Evolutionary conservation across 2,113 vertebrate genomes (phyloP).

Genomic region (Amblyornis subalaris): DNA sequence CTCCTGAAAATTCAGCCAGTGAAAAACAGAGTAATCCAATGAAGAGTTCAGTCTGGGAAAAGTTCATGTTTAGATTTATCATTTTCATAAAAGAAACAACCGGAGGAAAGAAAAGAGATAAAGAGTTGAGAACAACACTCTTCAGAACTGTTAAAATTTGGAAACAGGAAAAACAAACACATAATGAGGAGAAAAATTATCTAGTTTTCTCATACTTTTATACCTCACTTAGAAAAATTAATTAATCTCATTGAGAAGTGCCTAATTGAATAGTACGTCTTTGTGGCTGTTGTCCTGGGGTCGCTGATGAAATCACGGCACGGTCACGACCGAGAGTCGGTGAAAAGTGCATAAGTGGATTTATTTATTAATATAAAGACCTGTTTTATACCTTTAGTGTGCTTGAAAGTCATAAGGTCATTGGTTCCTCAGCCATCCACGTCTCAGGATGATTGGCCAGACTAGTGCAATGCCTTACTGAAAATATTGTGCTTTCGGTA

Average conservation of each 20-base stretch:
- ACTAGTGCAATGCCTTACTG: too few species aligned
- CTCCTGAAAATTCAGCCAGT: neutral
- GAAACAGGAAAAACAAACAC: neutral
- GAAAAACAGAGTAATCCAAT: neutral
- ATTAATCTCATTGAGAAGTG: neutral
- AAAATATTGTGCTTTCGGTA: too few species aligned
- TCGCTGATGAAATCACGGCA: too few species aligned
- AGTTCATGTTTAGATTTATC: neutral
- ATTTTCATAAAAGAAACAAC: neutral
- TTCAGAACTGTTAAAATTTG: neutral
- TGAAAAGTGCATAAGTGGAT: too few species aligned
- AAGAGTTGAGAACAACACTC: neutral
- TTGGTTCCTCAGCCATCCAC: too few species aligned
- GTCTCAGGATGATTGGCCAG: too few species aligned
- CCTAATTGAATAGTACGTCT: neutral
- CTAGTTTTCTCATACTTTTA: neutral
- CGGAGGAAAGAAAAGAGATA: neutral
- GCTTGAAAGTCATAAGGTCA: too few species aligned
- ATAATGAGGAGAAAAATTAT: neutral
- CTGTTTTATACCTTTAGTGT: too few species aligned
- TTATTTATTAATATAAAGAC: too few species aligned
- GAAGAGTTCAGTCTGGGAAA: neutral
- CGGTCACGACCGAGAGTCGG: too few species aligned
- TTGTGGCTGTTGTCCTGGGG: too few species aligned
- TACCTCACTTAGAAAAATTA: neutral